Evolutionary conservation across 2,797 vertebrate genomes (phyloP), one percentile per base, ranked within the genome.

Genomic region (Prionace glauca): DNA sequence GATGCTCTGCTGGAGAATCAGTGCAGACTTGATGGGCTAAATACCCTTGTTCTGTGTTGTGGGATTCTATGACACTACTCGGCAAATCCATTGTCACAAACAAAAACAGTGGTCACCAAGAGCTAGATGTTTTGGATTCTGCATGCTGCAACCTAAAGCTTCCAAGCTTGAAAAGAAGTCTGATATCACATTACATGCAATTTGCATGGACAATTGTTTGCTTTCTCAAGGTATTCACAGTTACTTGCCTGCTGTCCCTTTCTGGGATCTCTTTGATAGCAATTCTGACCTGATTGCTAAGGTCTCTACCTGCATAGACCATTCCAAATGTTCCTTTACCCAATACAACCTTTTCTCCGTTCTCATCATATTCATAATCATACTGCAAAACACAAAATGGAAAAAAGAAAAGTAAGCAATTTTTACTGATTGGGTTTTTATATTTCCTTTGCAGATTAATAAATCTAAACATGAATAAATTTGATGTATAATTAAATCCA

Each of bases 201-300:
- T 50, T 94, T 72, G 26, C 10, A 0, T 11, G 16, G 45, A 32
- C 71, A 69, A 92, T 92, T 69, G 90, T 41, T 92, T 92, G n/a
- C 62, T 92, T n/a, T 69, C 90, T 92, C 90, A 50, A 94, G 69
- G n/a, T 36, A 95, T 20, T 84, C 69, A 93, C 94, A 41, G 88
- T 45, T 32, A 88, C 97, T 90, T 98, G 99, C 99, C 99, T 99
- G 98, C 98, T 99, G 96, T 99, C 99, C 97, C 99, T 98, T 97
- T 99, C 99, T 10, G 99, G 99, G 93, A 99, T 99, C 97, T 99
- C 99, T 96, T 99, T 99, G 97, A 99, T 99, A 96, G 99, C 99
- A 96, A 99, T 98, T 95, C 99, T 98, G 97, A 99, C 99, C 97
- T 99, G 99, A 97, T 99, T 99, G 98, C 99, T 99, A 96, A 99